phyloP scores from a whole-genome alignment of 2,797 vertebrate species.

The Diglossa cyanea region DNA sequence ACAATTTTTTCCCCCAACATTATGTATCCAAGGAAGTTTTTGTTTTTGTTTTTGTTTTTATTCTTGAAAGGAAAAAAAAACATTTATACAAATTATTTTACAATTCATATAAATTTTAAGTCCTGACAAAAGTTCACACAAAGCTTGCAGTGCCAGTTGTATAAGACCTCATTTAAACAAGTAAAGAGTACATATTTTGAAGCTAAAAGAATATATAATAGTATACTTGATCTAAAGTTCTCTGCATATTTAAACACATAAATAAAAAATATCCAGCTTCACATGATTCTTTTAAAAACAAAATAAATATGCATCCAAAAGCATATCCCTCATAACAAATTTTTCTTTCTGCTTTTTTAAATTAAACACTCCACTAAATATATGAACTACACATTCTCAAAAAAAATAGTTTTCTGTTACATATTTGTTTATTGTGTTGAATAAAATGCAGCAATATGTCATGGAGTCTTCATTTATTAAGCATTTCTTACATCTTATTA shows the following conservation, averaged over 20 bases:
- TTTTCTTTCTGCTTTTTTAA: not conserved
- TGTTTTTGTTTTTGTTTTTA: not conserved
- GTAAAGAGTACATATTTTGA: not conserved
- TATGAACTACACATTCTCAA: fast-evolving
- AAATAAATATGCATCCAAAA: not conserved
- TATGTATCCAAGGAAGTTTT: not conserved
- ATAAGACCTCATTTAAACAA: not conserved
- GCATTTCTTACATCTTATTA: not conserved
- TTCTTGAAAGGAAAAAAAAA: not conserved
- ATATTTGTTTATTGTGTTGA: not conserved
- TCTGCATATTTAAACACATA: not conserved
- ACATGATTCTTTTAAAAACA: not conserved
- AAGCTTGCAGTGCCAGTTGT: not conserved
- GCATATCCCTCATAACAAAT: not conserved
- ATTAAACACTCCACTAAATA: not conserved
- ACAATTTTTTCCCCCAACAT: not conserved
- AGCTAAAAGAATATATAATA: not conserved
- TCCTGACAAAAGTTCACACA: not conserved
- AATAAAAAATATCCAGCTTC: not conserved
- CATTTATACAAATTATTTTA: not conserved
- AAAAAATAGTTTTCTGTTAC: not conserved
- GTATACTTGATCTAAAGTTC: not conserved
- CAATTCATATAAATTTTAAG: not conserved
- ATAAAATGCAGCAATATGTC: not conserved
- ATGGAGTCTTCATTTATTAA: not conserved